Percentiles rank a stretch among this genome's conserved stretches.
Conservation (phyloP, 35 echinoderm and acorn worm species). For the Ophiothrix spiculata region DNA sequence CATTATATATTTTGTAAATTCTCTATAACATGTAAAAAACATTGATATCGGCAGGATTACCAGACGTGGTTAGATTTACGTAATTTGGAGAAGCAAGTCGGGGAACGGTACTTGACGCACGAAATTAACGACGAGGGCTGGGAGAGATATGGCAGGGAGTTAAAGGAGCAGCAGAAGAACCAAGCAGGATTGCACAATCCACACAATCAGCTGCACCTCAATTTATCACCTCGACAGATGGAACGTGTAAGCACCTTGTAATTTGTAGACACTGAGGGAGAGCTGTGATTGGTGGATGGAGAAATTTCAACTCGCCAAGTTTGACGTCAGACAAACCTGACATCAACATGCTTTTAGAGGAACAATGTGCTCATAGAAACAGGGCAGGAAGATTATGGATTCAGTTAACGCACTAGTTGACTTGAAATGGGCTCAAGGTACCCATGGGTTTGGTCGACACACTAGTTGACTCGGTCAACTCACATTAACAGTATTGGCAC, state of each 20-base stretch:
- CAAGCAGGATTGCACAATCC: slow-evolving; percentile 13
- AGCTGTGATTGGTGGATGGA: no score
- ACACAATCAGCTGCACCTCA: neutral
- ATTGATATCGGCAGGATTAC: slow-evolving; percentile 67
- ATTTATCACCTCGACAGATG: slow-evolving; percentile 49
- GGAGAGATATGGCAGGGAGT: slow-evolving; percentile 61
- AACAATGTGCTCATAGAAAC: no score
- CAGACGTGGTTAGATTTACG: slow-evolving; percentile 87
- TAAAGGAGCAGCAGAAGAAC: slow-evolving; percentile 9
- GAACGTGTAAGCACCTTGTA: slow-evolving; percentile 83
- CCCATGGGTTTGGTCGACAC: no score
- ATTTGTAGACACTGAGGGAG: slow-evolving; percentile 15
- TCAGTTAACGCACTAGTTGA: no score
- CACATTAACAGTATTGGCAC: no score
- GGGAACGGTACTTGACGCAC: slow-evolving; percentile 88
- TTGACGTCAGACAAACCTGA: no score
- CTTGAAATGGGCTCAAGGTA: no score
- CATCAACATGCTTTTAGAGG: no score
- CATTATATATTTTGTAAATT: no score
- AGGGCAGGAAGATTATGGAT: no score
- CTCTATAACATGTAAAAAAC: neutral
- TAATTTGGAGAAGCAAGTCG: slow-evolving; percentile 76
- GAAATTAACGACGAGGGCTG: slow-evolving; percentile 96
- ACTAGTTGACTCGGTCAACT: no score
- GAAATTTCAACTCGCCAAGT: no score